Base-by-base conservation (phyloP, 2,797 vertebrate species). In the Urosaurus nigricauda region DNA sequence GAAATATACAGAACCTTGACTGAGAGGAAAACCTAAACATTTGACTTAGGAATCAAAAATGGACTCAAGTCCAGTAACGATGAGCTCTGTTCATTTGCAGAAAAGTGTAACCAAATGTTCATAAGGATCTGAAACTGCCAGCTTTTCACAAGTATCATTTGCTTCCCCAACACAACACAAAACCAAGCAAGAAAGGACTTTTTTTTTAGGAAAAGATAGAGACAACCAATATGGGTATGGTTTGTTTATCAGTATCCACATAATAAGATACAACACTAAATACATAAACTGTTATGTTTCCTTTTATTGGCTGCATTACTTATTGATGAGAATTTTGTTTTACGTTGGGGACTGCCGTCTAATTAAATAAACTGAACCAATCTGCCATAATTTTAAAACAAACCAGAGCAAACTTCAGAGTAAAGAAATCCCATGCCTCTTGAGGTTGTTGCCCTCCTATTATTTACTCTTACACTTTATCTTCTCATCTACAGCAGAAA, bases 1-100 rank as follows among this genome's bases (percentile, higher is more conserved):
- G 51, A 85, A 94, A 93, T 26, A 68, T 90, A 93, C 87, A 91
- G 93, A 86, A 0, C 84, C 88, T 79, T 37, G 78, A 17, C 47
- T 1, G 4, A 37, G 74, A 26, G 65, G 51, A 80, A 71, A 73
- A 79, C 47, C 3, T 73, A 74, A 35, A 3, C 5, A 24, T 58
- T 68, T 40, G 40, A 24, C 8, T 2, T 58, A 70, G 2, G 13
- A 29, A 80, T 14, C 1, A 2, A 37, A n/a, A 70, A 84, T 26
- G 37, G 65, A 37, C 79, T 26, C 47, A 56, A 71, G 73, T 80
- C 32, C 29, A 68, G 35, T 4, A 26, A 40, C 37, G 63, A 47
- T 21, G 65, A 35, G 11, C 65, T 70, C 11, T 70, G 51, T 32
- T 32, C 68, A 47, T 73, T 29, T 75, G 65, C 63, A 70, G 24